Evolutionary conservation across 2,888 invertebrate species (phyloP).

Genomic region (Synergus japonicus): DNA sequence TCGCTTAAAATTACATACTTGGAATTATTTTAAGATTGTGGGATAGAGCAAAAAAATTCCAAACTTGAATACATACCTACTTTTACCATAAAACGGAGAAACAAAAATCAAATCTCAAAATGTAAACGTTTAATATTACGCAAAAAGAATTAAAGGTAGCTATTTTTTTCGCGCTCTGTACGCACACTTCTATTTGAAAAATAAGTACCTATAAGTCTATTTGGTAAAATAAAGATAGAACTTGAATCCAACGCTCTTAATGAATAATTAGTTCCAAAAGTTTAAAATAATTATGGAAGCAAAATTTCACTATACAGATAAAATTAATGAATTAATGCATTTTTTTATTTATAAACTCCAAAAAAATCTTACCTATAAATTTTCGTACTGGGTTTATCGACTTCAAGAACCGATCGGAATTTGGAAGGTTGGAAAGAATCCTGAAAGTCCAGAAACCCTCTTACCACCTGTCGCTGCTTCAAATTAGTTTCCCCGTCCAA

Average conservation of each 20-base stretch:
- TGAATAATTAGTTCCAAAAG: background rate
- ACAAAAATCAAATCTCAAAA: no score
- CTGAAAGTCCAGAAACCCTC: slow-evolving; percentile 87
- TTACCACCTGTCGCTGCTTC: slow-evolving; percentile 92
- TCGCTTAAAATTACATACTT: no score
- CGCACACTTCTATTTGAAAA: no score
- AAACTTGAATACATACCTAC: no score
- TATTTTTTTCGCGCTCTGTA: no score
- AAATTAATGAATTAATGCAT: no score
- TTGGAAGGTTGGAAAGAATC: slow-evolving; percentile 87
- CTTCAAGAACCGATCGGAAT: slow-evolving; percentile 91
- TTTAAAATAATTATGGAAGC: slow-evolving; percentile 1
- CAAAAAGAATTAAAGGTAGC: no score
- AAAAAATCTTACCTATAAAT: slow-evolving; percentile 84
- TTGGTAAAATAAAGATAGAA: no score
- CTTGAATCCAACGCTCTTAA: background rate
- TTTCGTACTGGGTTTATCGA: slow-evolving; percentile 96
- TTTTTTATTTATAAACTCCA: background rate
- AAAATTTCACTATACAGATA: background rate
- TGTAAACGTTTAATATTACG: no score
- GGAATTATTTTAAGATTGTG: background rate
- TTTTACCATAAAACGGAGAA: no score
- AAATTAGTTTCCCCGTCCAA: slow-evolving; percentile 97
- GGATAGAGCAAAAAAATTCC: no score
- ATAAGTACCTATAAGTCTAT: no score